A percentile compares a stretch with the other conserved stretches of the same genome.
Evolutionary conservation across 1,140 invertebrate species (phyloP).

Genomic region (Reticulitermes speratus): DNA sequence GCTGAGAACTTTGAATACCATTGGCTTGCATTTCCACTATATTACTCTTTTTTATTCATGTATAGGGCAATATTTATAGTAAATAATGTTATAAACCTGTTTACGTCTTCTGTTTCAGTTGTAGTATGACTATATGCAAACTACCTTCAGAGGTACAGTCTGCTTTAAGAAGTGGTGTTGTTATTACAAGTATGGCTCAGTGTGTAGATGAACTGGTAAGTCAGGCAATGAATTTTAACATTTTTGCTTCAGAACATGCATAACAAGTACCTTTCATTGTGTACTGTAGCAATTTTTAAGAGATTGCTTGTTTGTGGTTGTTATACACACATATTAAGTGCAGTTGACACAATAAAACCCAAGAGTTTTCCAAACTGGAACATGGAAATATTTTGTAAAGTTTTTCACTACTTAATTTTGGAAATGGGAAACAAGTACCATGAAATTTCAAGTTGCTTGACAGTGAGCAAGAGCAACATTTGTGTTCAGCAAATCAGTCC

Average conservation of each 20-base stretch:
- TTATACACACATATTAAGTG: neutral
- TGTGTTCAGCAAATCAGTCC: too few relatives aligned
- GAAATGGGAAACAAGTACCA: neutral
- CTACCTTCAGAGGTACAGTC: conserved; percentile 60
- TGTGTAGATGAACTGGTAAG: conserved; percentile 25
- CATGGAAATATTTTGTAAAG: neutral
- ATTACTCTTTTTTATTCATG: neutral
- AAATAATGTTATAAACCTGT: neutral
- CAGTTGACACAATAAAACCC: neutral
- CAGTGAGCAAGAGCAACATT: too few relatives aligned
- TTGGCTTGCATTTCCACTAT: too few relatives aligned
- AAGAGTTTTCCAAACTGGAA: neutral
- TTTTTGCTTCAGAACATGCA: neutral
- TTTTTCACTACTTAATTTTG: neutral
- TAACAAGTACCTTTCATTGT: neutral
- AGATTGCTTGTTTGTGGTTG: neutral
- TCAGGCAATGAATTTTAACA: neutral
- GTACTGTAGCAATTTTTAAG: neutral
- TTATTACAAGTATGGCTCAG: conserved; percentile 19
- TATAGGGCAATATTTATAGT: neutral
- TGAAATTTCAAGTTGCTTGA: too few relatives aligned
- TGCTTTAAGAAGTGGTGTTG: conserved; percentile 24
- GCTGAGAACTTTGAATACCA: too few relatives aligned
- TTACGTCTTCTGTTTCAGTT: neutral
- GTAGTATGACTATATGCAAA: conserved; percentile 8